Conservation (phyloP, 2,113 vertebrate species). For the Beaufortia kweichowensis region DNA sequence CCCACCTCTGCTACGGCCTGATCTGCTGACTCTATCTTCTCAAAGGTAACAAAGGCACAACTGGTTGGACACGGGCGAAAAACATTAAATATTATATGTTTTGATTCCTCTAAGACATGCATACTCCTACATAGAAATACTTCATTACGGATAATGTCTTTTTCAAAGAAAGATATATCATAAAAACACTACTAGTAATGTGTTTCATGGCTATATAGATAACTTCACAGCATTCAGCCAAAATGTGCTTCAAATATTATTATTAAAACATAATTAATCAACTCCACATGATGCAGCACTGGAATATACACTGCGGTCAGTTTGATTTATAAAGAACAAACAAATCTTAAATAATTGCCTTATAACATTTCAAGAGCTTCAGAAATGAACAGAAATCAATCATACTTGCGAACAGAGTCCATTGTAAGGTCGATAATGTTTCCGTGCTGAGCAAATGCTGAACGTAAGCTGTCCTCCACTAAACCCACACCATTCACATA, state of each 20-base stretch:
- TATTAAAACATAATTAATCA: no score
- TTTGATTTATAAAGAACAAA: no score
- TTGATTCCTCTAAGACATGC: no score
- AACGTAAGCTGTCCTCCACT: conserved; percentile 78
- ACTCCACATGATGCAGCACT: no score
- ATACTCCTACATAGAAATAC: not conserved
- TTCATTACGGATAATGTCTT: no score
- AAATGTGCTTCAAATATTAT: no score
- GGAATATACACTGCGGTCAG: no score
- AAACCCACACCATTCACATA: conserved; percentile 86
- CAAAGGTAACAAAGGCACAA: conserved; percentile 91
- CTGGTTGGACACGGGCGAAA: conserved; percentile 62
- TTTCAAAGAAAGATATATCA: no score
- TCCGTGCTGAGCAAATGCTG: conserved; percentile 83
- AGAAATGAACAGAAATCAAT: not conserved
- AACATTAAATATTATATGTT: not conserved
- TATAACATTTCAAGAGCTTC: not conserved
- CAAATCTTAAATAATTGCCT: no score
- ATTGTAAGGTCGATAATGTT: conserved; percentile 90
- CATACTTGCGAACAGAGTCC: conserved; percentile 86
- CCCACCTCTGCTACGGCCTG: conserved; percentile 86
- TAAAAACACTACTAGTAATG: no score
- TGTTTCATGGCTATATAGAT: no score
- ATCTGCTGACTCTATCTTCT: conserved; percentile 92
- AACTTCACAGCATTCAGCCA: no score